Evolutionary conservation across 2,888 invertebrate species (phyloP), one percentile per base, ranked within the genome.

Genomic region (Apotomis betuletana): DNA sequence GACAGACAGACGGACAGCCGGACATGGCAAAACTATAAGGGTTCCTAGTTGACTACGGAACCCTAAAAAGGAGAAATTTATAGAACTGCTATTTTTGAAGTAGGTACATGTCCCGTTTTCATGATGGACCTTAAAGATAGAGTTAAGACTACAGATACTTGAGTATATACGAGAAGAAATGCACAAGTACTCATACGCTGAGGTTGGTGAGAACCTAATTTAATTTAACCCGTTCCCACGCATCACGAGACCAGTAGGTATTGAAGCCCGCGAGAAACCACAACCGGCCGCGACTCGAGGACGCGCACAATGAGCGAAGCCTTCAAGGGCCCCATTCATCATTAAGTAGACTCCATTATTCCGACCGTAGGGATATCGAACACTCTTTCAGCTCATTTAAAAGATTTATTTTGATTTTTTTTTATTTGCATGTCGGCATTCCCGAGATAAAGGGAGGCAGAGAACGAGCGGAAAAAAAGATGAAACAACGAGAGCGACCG

Each of bases 341-440:
- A 88, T 87, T 86, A 87, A 88, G 87, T 87, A 87, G 85, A 85
- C 83, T 82, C 86, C 84, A 88, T 90, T 90, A 90, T 90, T 83
- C 81, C 81, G 81, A 79, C 83, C 84, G 85, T 84, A 89, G 85
- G 87, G 87, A 89, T 90, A 90, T 90, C 87, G 88, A 90, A 90
- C 88, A 90, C 88, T 90, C 87, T 88, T 88, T 85, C 87, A 90
- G 90, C 87, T 89, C 88, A 89, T 90, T 92, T 90, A 90, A 87
- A 87, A 87, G 84, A 85, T 85, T 87, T 87, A 81, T 86, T 87
- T 87, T 81, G 59, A 79, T 82, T 85, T 88, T 87, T 88, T 86
- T 87, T 88, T 85, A 89, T 92, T 91, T 89, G 88, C 89, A 87
- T 90, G 90, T 88, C 91, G 91, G 93, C 89, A 87, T 88, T 83